Conservation (phyloP, 2,888 invertebrate species). For the Bibio marci region DNA sequence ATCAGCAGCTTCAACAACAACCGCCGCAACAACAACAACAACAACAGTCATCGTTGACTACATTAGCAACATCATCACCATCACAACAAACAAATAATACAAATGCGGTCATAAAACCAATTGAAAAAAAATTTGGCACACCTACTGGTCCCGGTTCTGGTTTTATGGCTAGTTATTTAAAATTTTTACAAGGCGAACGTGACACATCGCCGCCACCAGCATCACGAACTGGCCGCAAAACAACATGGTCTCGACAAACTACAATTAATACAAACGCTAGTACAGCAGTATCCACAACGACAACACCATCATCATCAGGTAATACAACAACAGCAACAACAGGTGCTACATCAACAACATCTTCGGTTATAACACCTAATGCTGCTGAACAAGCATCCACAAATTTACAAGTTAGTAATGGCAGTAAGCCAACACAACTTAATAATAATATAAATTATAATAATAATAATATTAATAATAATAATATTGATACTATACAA, state of each 20-base stretch:
- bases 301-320: conserved; percentile 24
- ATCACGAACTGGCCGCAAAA: conserved; percentile 45
- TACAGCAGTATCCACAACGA: conserved; percentile 20
- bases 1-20: conserved; percentile 13
- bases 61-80: not conserved
- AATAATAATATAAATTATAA: too few relatives aligned
- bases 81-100: conserved; percentile 13
- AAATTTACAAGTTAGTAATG: conserved; percentile 2
- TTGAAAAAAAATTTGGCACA: conserved; percentile 43
- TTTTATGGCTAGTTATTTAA: conserved; percentile 76
- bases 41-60: conserved; percentile 5
- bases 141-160: conserved; percentile 48
- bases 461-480: too few relatives aligned
- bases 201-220: conserved; percentile 66
- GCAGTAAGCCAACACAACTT: not conserved
- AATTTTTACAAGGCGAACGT: conserved; percentile 67
- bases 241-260: conserved; percentile 32
- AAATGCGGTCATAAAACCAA: conserved; percentile 22
- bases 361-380: conserved; percentile 17
- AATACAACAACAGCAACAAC: conserved; percentile 31
- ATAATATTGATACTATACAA: not conserved
- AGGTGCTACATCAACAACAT: conserved; percentile 29
- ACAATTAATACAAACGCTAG: conserved; percentile 23
- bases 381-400: conserved; percentile 26
- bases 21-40: conserved; percentile 11